Evolutionary conservation across 37 sponge, comb jelly and placozoan species (phyloP), one percentile per base, ranked within the genome.

Genomic region (Hexactinellida sp.): DNA sequence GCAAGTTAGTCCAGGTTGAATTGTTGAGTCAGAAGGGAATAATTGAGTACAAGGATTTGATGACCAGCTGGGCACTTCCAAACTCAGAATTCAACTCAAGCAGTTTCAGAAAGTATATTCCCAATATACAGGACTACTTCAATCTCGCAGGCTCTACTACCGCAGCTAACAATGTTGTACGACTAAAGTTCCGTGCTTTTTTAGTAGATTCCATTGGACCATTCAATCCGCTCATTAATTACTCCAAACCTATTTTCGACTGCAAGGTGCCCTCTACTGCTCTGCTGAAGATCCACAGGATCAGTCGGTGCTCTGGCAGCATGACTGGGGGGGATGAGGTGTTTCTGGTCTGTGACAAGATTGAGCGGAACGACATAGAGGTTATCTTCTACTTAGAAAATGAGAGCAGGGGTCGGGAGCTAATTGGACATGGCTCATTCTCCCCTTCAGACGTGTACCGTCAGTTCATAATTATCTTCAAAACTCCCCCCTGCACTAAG

Each of bases 381-480:
- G 37, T 83, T 16, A 30, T 28, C 39, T 83, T 83, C 37, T 63
- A 25, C 13, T 63, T 7, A 25, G 76, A 25, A 1, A 13, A 41
- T 41, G 13, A 41, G 5, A 13, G 47, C 13, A 7, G 13, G 13
- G 30, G 76, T 10, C 32, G 13, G 16, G 16, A 47, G 3, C 3
- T 63, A 5, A 35, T 83, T 23, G 84, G 39, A 3, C 24, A 83
- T 35, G 84, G 84, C 84, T 28, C 19, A 3, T 83, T 83, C 21
- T 10, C 39, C 24, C 38, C 38, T 37, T 23, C 37, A 28, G 84
- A 83, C 19, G 84, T 83, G 21, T 38, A 35, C 37, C 84, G 19
- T 83, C 84, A 83, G 84, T 1, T 37, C 21, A 36, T 38, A 21
- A 83, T 83, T 37, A n/a, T 83, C 21, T 38, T 83, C 37, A 83